A percentile compares a stretch with the other conserved stretches of the same genome.
Evolutionary conservation across 2,888 invertebrate species (phyloP).

Genomic region (Pterostichus madidus): DNA sequence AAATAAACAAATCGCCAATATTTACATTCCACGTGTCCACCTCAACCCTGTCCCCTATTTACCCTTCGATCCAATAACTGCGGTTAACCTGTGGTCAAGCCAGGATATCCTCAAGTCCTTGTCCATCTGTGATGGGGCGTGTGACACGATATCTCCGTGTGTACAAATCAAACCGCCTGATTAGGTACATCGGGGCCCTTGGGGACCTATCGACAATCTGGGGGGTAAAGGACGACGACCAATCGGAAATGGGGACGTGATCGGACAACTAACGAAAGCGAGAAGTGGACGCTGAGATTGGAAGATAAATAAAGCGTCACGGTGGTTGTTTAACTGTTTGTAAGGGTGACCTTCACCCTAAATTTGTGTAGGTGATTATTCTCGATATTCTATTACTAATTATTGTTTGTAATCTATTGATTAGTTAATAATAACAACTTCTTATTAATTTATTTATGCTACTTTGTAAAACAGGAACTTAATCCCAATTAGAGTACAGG

Average conservation of each 20-base stretch:
- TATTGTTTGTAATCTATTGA: too few relatives aligned
- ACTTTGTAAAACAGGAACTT: too few relatives aligned
- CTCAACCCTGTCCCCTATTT: background rate
- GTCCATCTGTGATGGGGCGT: conserved; percentile 25
- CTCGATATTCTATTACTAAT: too few relatives aligned
- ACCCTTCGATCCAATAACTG: background rate
- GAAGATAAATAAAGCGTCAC: background rate
- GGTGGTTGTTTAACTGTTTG: background rate
- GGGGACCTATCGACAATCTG: background rate
- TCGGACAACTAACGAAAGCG: background rate
- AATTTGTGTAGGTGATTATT: too few relatives aligned
- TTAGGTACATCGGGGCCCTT: conserved; percentile 23
- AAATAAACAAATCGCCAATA: background rate
- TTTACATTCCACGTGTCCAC: background rate
- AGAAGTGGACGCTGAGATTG: conserved; percentile 1
- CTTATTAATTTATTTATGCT: too few relatives aligned
- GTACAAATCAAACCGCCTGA: conserved; percentile 22
- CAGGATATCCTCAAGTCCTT: background rate
- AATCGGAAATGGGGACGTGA: conserved; percentile 17
- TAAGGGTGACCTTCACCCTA: too few relatives aligned
- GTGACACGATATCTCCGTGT: conserved; percentile 15
- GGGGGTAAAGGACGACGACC: background rate
- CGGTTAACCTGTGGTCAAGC: background rate
- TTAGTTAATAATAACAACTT: too few relatives aligned
- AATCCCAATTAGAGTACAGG: too few relatives aligned